Evolutionary conservation across 1,140 invertebrate genomes (phyloP).

Genomic region (Littorina saxatilis): DNA sequence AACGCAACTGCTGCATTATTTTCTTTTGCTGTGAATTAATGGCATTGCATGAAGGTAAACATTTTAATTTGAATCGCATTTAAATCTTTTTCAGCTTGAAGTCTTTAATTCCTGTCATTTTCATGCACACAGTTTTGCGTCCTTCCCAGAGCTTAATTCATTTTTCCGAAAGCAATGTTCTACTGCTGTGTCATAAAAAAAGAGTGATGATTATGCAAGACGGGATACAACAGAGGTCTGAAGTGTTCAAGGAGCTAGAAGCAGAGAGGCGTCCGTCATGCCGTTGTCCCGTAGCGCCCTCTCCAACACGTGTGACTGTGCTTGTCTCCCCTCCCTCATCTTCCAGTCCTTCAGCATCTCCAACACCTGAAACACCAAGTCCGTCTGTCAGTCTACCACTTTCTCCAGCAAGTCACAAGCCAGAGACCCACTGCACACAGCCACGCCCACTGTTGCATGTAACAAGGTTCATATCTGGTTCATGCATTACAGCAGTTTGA

Average conservation of each 20-base stretch:
- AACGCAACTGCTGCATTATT: no score
- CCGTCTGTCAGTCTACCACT: background rate
- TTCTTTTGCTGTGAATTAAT: no score
- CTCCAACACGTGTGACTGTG: constrained; percentile 51
- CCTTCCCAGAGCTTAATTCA: no score
- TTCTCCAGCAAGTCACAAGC: background rate
- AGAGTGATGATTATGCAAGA: background rate
- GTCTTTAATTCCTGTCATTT: background rate
- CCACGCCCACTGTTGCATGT: no score
- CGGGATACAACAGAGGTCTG: background rate
- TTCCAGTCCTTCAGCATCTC: constrained; percentile 61
- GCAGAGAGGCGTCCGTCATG: constrained; percentile 61
- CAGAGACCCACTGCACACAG: background rate
- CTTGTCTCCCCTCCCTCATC: constrained; percentile 54
- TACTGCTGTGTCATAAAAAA: background rate
- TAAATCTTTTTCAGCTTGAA: background rate
- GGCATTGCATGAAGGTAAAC: no score
- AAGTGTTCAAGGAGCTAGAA: constrained; percentile 42
- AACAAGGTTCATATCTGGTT: no score
- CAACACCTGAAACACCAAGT: constrained; percentile 46
- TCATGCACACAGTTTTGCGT: no score
- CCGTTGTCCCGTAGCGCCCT: constrained; percentile 51
- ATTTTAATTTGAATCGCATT: no score
- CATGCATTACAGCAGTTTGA: no score
- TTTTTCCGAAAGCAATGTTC: no score